Conservation (phyloP, 1,140 invertebrate genomes). For the Drosophila murphyi region DNA sequence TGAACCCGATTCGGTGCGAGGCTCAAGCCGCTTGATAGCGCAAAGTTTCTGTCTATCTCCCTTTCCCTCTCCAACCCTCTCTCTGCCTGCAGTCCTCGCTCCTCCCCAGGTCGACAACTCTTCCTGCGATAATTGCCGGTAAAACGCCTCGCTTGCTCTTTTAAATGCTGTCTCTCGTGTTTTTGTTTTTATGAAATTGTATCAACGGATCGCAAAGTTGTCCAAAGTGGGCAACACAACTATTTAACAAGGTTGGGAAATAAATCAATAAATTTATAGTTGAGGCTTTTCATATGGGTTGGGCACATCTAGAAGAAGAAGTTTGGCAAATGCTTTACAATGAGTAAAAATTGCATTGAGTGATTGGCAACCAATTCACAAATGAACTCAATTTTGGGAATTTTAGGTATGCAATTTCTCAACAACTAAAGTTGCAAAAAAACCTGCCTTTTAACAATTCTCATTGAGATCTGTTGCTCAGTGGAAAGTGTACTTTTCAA, state of each 20-base stretch:
- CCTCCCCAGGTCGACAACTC: background rate
- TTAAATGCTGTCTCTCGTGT: slow-evolving; percentile 73
- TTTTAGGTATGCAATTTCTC: too few relatives aligned
- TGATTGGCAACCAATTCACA: too few relatives aligned
- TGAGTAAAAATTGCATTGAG: too few relatives aligned
- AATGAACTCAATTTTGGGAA: too few relatives aligned
- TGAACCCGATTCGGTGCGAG: slow-evolving; percentile 57
- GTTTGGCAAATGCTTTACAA: too few relatives aligned
- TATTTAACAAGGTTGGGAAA: background rate
- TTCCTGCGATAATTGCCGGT: slow-evolving; percentile 74
- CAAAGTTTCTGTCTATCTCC: background rate
- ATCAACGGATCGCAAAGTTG: slow-evolving; percentile 18
- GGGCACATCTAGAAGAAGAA: too few relatives aligned
- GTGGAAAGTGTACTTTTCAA: slow-evolving; percentile 2
- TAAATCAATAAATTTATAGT: background rate
- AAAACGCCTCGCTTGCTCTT: slow-evolving; percentile 81
- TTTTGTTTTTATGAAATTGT: slow-evolving; percentile 47
- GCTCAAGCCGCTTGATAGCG: slow-evolving; percentile 41
- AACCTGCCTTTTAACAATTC: too few relatives aligned
- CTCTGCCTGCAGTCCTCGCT: background rate
- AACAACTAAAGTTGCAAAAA: too few relatives aligned
- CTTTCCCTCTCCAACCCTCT: background rate
- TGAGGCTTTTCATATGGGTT: too few relatives aligned
- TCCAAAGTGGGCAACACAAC: background rate
- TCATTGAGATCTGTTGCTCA: background rate